Evolutionary conservation across 2,797 vertebrate species (phyloP).

Genomic region (Eremophila alpestris): DNA sequence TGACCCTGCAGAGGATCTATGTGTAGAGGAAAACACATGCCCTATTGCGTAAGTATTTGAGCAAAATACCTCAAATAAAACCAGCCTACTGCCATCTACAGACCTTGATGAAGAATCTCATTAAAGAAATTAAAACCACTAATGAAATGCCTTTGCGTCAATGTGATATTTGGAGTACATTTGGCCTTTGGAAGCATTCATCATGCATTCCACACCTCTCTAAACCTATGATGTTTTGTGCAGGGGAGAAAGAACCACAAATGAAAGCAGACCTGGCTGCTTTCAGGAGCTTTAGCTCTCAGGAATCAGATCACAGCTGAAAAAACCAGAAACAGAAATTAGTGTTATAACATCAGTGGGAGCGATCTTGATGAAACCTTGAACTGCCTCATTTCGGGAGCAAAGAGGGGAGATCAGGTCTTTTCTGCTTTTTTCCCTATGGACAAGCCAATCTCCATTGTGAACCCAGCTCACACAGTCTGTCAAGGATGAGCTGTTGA

Average conservation of each 20-base stretch:
- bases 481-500: neutral
- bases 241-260: neutral
- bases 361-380: neutral
- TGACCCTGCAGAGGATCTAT: neutral
- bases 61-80: neutral
- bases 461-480: neutral
- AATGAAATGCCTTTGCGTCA: neutral
- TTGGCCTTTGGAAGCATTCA: neutral
- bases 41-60: neutral
- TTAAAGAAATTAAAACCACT: neutral
- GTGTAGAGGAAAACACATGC: neutral
- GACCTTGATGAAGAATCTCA: neutral
- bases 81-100: neutral
- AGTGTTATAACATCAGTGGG: neutral
- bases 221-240: neutral
- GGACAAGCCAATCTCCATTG: neutral
- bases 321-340: neutral
- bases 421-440: neutral
- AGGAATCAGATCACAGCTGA: neutral
- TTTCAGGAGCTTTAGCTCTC: neutral
- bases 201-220: neutral
- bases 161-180: neutral
- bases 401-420: neutral
- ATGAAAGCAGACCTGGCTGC: neutral
- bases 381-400: neutral